These are phyloP conservation scores for Aplysina aerophoba DNA, from an alignment of 37 sponge, comb jelly and placozoan species.

Conservation along the genomic window DNA sequence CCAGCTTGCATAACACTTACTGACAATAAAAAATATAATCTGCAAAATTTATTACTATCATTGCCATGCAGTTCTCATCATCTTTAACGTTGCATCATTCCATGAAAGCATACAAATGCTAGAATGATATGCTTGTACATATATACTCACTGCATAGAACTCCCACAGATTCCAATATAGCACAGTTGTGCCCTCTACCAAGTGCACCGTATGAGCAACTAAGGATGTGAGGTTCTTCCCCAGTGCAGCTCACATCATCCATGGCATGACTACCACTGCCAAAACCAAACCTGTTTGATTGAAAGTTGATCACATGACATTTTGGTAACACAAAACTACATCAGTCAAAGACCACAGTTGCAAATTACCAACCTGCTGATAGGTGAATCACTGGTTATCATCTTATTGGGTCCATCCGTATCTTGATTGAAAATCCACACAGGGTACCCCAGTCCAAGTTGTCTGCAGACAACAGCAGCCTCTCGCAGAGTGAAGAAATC, in stretches of 20 bases:
- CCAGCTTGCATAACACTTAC: too few species aligned
- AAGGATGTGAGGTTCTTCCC: neutral
- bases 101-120: too few species aligned
- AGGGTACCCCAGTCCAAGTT: constrained; percentile 20
- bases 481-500: neutral
- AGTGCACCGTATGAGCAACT: neutral
- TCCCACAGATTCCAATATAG: neutral
- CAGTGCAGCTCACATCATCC: neutral
- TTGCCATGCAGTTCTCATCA: too few species aligned
- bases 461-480: constrained; percentile 25
- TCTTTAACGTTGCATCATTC: too few species aligned
- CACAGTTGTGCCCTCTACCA: neutral
- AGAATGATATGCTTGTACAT: too few species aligned
- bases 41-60: too few species aligned
- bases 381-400: neutral
- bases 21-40: too few species aligned
- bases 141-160: constrained; percentile 27
- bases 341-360: neutral
- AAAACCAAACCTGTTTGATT: neutral
- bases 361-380: neutral
- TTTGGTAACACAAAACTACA: neutral
- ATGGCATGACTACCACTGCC: neutral
- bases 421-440: constrained; percentile 1
- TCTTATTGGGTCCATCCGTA: neutral
- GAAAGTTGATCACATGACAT: neutral